These are phyloP conservation scores for Halictus rubicundus DNA, from an alignment of 1,140 invertebrate species.

Conservation along the genomic window DNA sequence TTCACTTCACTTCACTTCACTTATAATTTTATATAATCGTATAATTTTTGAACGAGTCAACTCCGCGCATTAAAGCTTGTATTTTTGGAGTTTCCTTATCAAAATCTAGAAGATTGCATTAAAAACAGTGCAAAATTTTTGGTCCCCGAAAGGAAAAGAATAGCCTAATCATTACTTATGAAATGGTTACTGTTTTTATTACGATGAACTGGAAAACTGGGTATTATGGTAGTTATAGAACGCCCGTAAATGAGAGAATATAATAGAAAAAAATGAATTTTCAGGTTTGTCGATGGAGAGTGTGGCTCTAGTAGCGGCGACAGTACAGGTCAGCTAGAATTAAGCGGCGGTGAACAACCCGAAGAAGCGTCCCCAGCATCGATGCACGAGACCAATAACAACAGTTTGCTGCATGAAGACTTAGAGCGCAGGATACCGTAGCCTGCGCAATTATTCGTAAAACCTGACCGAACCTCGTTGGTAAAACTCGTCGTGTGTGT, in stretches of 20 bases:
- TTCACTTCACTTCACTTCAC: constrained; percentile 1
- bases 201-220: no score
- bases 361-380: constrained; percentile 77
- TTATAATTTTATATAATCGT: no score
- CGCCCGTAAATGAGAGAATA: no score
- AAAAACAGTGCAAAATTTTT: no score
- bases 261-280: constrained; percentile 21
- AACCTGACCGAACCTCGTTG: constrained; percentile 7
- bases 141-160: no score
- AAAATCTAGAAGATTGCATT: no score
- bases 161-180: no score
- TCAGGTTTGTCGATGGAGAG: constrained; percentile 78
- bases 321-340: constrained; percentile 77
- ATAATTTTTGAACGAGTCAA: no score
- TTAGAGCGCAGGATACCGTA: constrained; percentile 76
- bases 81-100: no score
- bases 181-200: no score
- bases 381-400: constrained; percentile 79
- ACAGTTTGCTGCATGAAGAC: constrained; percentile 78
- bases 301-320: constrained; percentile 79
- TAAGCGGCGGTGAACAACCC: constrained; percentile 77
- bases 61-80: no score
- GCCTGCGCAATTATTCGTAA: not conserved
- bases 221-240: no score
- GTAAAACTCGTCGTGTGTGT: not conserved